These are phyloP conservation scores for Blennius ocellaris DNA, from an alignment of 2,113 vertebrate genomes.

Conservation along the genomic window DNA sequence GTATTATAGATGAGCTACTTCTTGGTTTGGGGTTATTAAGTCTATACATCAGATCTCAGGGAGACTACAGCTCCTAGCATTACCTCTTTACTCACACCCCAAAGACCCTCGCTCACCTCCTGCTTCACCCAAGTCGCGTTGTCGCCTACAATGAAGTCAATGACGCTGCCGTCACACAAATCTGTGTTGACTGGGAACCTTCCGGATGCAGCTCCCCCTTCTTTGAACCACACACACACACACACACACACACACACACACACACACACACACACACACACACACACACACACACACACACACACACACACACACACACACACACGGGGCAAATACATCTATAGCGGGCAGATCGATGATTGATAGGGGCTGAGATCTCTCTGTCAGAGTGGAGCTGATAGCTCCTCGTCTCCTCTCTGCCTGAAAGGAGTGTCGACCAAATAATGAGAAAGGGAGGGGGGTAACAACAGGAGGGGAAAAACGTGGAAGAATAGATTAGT, in stretches of 20 bases:
- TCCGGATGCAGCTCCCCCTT: conserved; percentile 64
- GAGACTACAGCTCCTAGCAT: conserved; percentile 41
- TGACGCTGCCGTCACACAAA: conserved; percentile 74
- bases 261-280: conserved; percentile 48
- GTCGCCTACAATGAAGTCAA: conserved; percentile 75
- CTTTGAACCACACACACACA: conserved; percentile 25
- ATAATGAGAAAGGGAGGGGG: conserved; percentile 8
- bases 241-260: conserved; percentile 41
- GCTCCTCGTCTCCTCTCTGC: conserved; percentile 51
- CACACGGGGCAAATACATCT: conserved; percentile 70
- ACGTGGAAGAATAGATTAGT: conserved; percentile 42
- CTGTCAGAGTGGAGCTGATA: conserved; percentile 77
- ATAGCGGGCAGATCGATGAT: conserved; percentile 78
- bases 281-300: conserved; percentile 37
- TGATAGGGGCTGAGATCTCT: conserved; percentile 81
- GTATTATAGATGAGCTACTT: conserved; percentile 19
- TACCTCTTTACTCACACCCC: conserved; percentile 33
- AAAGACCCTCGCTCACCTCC: conserved; percentile 51
- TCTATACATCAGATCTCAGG: conserved; percentile 1
- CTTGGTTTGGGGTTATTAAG: conserved; percentile 11
- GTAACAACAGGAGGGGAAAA: conserved; percentile 21
- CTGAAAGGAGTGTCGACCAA: conserved; percentile 52
- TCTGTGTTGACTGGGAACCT: conserved; percentile 81
- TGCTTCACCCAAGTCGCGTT: conserved; percentile 46
- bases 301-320: conserved; percentile 43